Evolutionary conservation across 2,797 vertebrate species (phyloP), one percentile per base, ranked within the genome.

Genomic region (Artibeus jamaicensis): DNA sequence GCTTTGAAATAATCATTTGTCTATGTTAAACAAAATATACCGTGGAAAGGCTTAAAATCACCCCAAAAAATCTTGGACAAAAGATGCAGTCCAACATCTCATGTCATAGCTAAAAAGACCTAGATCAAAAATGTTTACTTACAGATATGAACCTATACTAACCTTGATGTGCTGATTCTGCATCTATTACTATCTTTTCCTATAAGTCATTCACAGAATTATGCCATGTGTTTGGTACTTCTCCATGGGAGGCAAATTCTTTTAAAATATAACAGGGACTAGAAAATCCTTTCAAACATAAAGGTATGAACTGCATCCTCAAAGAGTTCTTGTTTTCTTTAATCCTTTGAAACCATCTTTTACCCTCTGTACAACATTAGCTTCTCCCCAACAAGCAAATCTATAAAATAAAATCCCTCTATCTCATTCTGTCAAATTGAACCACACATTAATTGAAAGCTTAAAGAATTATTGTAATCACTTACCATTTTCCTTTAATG

Each of bases 391-490:
- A 62, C 9, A 94, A 92, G 68, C 16, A 96, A 90, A 90, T 88
- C 57, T 94, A 65, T 62, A 65, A 84, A 90, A 90, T 87, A 46
- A 89, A 92, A 92, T 94, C 89, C 70, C 39, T 93, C 46, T 70
- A 67, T 81, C 57, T 89, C 44, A 37, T 89, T 92, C 74, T 94
- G 74, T 92, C 78, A 96, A 91, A 86, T 46, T 89, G 53, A 96
- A 67, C 86, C 71, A 71, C 50, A 90, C 53, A 55, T 95, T 94
- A 95, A 96, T 94, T 95, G 89, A 95, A 93, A 96, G 71, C 91
- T 97, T 95, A 94, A 96, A 89, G 76, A 96, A 95, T 95, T 93
- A 93, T 59, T 93, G 53, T 85, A 96, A 97, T 95, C 82, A 92
- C 77, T 94, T 95, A 93, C 82, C 86, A 59, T 94, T 95, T 97